Conservation (phyloP, 2,888 invertebrate genomes). For the Zhuqinia jingwanae region DNA sequence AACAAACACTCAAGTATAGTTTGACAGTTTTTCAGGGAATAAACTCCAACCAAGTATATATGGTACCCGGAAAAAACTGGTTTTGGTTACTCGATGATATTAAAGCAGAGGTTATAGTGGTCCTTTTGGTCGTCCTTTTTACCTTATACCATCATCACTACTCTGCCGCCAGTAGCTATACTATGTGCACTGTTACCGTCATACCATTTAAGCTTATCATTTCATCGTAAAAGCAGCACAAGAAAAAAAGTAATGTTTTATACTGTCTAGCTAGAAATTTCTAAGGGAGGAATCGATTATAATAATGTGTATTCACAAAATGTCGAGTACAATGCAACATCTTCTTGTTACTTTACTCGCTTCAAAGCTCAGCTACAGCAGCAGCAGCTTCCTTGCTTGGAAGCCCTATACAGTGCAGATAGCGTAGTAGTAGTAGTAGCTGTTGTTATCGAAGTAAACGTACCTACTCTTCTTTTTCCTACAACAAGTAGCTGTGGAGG, state of each 20-base stretch:
- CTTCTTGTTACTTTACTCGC: too few species aligned
- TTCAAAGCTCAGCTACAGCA: too few species aligned
- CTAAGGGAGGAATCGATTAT: constrained; percentile 26
- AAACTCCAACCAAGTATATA: background rate
- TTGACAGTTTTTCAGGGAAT: background rate
- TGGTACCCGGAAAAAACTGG: background rate
- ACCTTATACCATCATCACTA: too few species aligned
- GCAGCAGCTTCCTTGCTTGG: too few species aligned
- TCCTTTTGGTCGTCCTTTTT: too few species aligned
- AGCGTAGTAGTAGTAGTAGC: too few species aligned
- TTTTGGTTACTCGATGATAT: background rate
- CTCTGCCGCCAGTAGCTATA: background rate
- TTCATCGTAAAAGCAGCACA: too few species aligned
- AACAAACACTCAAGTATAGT: constrained; percentile 17
- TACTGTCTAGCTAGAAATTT: background rate
- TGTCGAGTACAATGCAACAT: too few species aligned
- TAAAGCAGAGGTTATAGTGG: background rate
- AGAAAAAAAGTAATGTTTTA: constrained; percentile 24
- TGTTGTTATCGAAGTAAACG: too few species aligned
- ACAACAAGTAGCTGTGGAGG: background rate
- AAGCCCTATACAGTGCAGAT: too few species aligned
- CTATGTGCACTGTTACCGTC: background rate
- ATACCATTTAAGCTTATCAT: background rate
- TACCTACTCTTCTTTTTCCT: background rate
- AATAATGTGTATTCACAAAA: background rate